Percentiles rank a stretch among this genome's conserved stretches.
These are phyloP conservation scores for Colinus virginianus DNA, from an alignment of 2,113 vertebrate genomes.

Conservation along the genomic window DNA sequence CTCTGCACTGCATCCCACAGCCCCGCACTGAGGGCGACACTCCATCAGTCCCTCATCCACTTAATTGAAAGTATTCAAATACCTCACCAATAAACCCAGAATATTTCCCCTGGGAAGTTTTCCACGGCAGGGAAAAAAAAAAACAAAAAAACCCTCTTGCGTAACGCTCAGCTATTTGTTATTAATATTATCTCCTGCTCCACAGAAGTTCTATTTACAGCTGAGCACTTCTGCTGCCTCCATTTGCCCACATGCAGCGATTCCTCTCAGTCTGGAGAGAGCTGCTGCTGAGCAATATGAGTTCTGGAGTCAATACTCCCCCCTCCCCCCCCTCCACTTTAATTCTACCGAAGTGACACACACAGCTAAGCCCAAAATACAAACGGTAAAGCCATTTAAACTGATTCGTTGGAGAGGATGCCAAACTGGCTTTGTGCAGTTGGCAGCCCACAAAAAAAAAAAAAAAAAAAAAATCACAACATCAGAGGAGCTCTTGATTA, in stretches of 20 bases:
- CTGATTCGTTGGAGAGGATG: background rate
- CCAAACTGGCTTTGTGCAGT: slow-evolving; percentile 11
- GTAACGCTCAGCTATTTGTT: background rate
- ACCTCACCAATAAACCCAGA: background rate
- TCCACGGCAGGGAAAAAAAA: background rate
- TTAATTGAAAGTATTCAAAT: background rate
- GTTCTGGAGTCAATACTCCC: background rate
- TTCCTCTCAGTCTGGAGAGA: background rate
- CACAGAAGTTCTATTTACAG: background rate
- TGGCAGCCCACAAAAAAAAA: slow-evolving; percentile 4
- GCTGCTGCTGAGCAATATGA: accelerated
- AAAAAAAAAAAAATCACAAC: background rate
- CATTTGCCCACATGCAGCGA: background rate
- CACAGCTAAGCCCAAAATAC: background rate
- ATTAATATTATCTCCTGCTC: background rate
- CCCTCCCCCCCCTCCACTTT: background rate
- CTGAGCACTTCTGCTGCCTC: background rate
- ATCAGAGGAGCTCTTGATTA: slow-evolving; percentile 17
- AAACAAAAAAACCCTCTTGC: background rate
- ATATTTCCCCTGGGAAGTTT: background rate
- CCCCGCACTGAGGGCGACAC: background rate
- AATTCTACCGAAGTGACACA: background rate
- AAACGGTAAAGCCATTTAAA: slow-evolving; percentile 64
- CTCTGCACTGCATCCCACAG: background rate
- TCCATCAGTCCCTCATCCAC: background rate